These are phyloP conservation scores for Drosophila obscura DNA, from an alignment of 1,140 invertebrate species.

Conservation along the genomic window DNA sequence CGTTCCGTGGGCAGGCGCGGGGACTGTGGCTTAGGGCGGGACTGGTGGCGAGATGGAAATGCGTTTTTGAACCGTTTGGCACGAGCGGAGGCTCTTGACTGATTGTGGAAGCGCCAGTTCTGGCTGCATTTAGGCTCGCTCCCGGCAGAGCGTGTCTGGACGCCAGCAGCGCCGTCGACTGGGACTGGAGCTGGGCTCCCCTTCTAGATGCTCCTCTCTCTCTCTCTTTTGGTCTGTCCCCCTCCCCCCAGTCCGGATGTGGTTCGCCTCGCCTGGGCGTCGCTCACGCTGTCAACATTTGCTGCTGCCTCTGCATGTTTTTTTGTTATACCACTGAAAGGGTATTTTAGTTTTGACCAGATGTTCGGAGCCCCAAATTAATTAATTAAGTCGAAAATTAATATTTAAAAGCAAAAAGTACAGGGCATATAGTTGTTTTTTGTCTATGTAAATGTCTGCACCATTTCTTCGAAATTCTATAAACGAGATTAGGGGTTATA, in stretches of 20 bases:
- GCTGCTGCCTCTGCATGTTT: neutral
- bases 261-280: conserved; percentile 36
- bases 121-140: conserved; percentile 75
- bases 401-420: neutral
- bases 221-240: no score
- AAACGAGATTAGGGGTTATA: no score
- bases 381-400: no score
- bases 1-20: neutral
- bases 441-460: no score
- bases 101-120: conserved; percentile 70
- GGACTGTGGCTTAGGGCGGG: conserved; percentile 4
- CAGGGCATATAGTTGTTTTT: no score
- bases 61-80: conserved; percentile 65
- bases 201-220: no score
- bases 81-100: conserved; percentile 81
- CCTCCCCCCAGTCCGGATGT: conserved; percentile 32
- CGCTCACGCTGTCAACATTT: neutral
- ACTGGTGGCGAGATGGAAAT: conserved; percentile 12
- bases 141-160: conserved; percentile 41
- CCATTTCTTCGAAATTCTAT: no score
- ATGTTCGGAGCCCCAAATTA: conserved; percentile 1
- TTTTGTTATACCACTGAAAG: no score
- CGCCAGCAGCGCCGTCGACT: conserved; percentile 32
- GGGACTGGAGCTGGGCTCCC: conserved; percentile 4
- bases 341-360: neutral